These are phyloP conservation scores for Macrotus californicus DNA, from an alignment of 2,113 vertebrate genomes.

Conservation along the genomic window DNA sequence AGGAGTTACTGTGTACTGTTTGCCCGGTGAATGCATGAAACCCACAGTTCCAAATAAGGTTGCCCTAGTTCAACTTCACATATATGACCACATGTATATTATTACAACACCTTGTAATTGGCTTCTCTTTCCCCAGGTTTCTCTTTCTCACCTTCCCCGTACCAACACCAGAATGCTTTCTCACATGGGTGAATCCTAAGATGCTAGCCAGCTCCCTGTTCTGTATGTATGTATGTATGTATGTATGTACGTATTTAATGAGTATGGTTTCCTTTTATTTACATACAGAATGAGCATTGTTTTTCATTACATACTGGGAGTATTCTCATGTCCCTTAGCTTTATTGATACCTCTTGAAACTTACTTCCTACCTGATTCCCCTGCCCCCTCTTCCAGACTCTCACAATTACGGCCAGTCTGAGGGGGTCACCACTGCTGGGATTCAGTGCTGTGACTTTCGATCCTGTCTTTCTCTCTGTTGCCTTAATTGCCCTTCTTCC, in stretches of 20 bases:
- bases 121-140: not conserved
- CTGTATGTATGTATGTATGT: not conserved
- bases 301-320: not conserved
- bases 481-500: not conserved
- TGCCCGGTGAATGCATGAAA: not conserved
- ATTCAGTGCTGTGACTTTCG: not conserved
- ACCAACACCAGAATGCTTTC: not conserved
- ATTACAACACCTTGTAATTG: not conserved
- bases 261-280: not conserved
- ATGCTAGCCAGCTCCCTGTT: not conserved
- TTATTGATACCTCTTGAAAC: not conserved
- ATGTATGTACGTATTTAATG: not conserved
- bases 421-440: not conserved
- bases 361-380: not conserved
- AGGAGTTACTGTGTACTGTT: not conserved
- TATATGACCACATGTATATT: too few relatives aligned
- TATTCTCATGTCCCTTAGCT: not conserved
- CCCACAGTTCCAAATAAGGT: not conserved
- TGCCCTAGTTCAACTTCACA: not conserved
- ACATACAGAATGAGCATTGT: not conserved
- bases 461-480: not conserved
- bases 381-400: not conserved
- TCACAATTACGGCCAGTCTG: not conserved
- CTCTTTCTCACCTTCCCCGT: not conserved
- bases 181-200: not conserved